Evolutionary conservation across 2,113 vertebrate species (phyloP).

Genomic region (Seriola aureovittata): DNA sequence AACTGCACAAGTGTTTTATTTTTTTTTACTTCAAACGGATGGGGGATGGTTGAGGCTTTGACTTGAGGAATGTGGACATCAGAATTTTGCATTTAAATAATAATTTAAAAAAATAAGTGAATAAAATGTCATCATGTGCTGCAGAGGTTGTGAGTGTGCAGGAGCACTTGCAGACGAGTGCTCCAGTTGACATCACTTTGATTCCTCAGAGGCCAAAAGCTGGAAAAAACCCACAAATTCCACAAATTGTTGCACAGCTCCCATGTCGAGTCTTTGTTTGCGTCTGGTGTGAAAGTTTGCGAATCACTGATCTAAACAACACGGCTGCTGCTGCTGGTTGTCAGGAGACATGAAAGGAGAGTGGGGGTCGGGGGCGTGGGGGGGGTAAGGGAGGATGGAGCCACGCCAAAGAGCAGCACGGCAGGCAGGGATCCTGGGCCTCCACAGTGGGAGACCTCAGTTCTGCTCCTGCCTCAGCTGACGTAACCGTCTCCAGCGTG

Average conservation of each 20-base stretch:
- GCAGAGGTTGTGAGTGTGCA: neutral
- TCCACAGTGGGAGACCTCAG: constrained; percentile 32
- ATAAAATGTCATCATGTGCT: neutral
- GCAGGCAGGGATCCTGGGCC: constrained; percentile 28
- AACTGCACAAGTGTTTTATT: no score
- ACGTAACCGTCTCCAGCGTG: constrained; percentile 23
- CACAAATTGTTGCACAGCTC: constrained; percentile 33
- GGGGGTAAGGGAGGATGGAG: neutral
- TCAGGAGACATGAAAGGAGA: constrained; percentile 46
- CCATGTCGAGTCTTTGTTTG: constrained; percentile 42
- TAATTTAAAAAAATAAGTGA: neutral
- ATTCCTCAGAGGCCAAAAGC: neutral
- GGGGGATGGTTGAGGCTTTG: neutral
- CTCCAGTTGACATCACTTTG: constrained; percentile 8
- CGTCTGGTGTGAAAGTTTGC: constrained; percentile 49
- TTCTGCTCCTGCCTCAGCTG: constrained; percentile 43
- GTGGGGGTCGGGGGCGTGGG: no score
- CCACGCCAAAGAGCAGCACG: constrained; percentile 40
- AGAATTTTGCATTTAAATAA: neutral
- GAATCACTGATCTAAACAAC: constrained; percentile 44
- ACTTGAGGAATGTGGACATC: neutral
- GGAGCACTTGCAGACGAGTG: neutral
- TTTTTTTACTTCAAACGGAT: neutral
- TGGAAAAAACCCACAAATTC: constrained; percentile 3
- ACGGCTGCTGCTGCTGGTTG: constrained; percentile 39